These are phyloP conservation scores for Axinella damicornis DNA, from an alignment of 37 sponge, comb jelly and placozoan genomes.

Conservation along the genomic window DNA sequence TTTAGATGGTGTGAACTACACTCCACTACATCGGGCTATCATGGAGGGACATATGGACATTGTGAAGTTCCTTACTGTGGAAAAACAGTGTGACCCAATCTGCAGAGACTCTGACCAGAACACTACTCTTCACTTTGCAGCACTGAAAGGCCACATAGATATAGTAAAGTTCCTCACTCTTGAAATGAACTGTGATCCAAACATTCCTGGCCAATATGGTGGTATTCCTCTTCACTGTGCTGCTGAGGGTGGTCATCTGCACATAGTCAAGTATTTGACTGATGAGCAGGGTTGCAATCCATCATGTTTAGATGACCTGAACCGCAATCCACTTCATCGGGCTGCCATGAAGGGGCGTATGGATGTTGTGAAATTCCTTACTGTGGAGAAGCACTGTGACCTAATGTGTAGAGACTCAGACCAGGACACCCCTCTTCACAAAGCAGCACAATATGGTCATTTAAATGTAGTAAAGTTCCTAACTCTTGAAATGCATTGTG, in stretches of 20 bases:
- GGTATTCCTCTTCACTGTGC: not conserved
- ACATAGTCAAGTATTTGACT: not conserved
- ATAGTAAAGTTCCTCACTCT: not conserved
- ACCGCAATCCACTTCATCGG: not conserved
- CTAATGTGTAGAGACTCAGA: not conserved
- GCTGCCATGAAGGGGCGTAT: constrained; percentile 1
- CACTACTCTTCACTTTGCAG: not conserved
- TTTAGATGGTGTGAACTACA: not conserved
- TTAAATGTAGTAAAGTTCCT: too few relatives aligned
- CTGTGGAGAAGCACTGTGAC: not conserved
- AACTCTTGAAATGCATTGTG: too few relatives aligned
- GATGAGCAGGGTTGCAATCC: not conserved
- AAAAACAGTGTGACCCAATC: too few relatives aligned
- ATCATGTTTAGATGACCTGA: not conserved
- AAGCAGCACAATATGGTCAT: too few relatives aligned
- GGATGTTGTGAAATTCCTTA: not conserved
- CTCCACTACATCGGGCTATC: not conserved
- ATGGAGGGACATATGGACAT: too few relatives aligned
- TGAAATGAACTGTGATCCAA: not conserved
- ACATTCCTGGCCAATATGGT: not conserved
- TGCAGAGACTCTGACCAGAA: too few relatives aligned
- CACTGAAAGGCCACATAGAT: not conserved
- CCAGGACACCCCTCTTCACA: too few relatives aligned
- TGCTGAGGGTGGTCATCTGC: not conserved
- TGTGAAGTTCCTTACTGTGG: too few relatives aligned